Evolutionary conservation across 2,113 vertebrate genomes (phyloP).

Genomic region (Xiphorhynchus elegans): DNA sequence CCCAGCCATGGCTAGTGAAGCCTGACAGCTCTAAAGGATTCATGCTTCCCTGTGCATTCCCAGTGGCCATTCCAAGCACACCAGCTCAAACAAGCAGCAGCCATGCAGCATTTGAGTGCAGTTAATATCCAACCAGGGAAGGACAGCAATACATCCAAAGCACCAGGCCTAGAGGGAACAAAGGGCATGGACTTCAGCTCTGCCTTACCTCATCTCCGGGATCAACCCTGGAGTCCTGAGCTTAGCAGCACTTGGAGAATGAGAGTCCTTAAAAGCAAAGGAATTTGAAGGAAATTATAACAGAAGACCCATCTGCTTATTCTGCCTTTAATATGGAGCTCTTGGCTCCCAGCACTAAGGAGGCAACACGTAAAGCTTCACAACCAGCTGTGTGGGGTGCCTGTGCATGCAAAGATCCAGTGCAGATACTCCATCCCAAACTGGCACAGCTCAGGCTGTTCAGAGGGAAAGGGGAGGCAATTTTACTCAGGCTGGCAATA

Average conservation of each 20-base stretch:
- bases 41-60: not conserved
- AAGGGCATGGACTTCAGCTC: not conserved
- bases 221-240: slow-evolving; percentile 19
- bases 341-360: not conserved
- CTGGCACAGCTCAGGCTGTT: not conserved
- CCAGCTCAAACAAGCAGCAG: not conserved
- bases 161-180: not conserved
- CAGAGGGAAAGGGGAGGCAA: not conserved
- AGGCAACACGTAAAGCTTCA: not conserved
- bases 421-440: not conserved
- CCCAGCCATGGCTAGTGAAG: not conserved
- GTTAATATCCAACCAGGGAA: slow-evolving; percentile 36
- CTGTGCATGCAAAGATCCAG: not conserved
- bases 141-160: slow-evolving; percentile 1
- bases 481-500: not conserved
- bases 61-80: slow-evolving; percentile 11
- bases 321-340: not conserved
- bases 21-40: slow-evolving; percentile 30
- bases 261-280: slow-evolving; percentile 43
- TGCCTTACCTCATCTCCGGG: slow-evolving; percentile 36
- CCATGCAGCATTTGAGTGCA: slow-evolving; percentile 8
- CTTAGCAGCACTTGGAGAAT: slow-evolving; percentile 49
- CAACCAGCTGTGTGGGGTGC: not conserved
- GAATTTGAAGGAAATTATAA: not conserved
- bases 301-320: not conserved